Base-by-base conservation (phyloP, 2,797 vertebrate species). In the Halcyon leucocephala region DNA sequence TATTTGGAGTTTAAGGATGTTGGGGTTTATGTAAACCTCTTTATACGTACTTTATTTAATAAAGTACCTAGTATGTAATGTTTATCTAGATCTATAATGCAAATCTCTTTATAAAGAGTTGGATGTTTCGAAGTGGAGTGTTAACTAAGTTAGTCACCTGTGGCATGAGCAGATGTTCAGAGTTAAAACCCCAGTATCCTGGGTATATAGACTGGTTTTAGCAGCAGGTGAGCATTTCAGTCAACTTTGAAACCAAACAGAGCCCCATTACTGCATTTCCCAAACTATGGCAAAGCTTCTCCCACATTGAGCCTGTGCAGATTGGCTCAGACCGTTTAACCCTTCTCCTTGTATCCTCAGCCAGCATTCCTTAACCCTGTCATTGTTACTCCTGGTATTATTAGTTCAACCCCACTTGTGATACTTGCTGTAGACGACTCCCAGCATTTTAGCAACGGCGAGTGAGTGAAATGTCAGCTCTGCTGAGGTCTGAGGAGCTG, bases 401-500 rank as follows among this genome's bases (percentile, higher is more conserved):
- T 64, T 64, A 12, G 66, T 49, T 69, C 42, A 52, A 51, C 54
- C 69, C 44, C 26, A 2, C 58, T 66, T 21, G 19, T 58, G 76
- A 16, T 51, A 41, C 71, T 69, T 58, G 7, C n/a, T 52, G 21
- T 19, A 71, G 41, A 42, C 2, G 7, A 35, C 76, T 91, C 42
- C 29, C 46, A 83, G 49, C 66, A 28, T 91, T 91, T 93, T 35
- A 72, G 66, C 70, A 51, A 8, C 51, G 91, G 85, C 8, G 73
- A 88, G 60, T 72, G 73, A 88, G 60, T 72, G 89, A 86, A 91
- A 84, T 70, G 66, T 83, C 70, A 81, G 60, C 48, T 90, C 58
- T 46, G 49, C 74, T 89, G 93, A 60, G 93, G 93, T 79, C 93
- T 94, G 55, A 89, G 93, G 67, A 95, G 58, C 95, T 90, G 86